Conservation (phyloP, 1,140 invertebrate species). For the Lepidurus arcticus region DNA sequence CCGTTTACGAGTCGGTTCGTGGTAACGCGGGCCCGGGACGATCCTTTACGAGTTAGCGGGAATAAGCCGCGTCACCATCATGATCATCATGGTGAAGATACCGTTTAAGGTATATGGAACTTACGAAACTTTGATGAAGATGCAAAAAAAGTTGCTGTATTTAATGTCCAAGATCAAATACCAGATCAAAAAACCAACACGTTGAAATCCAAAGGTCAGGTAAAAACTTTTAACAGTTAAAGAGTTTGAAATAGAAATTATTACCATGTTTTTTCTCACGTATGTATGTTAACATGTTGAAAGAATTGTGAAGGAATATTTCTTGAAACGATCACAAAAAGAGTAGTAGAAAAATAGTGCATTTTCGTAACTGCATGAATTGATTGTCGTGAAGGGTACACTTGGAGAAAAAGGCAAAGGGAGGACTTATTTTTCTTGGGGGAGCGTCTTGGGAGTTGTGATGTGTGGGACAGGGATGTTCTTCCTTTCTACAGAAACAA, state of each 20-base stretch:
- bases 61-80: background rate
- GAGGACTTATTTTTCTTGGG: background rate
- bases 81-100: background rate
- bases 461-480: background rate
- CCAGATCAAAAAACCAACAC: no score
- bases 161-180: background rate
- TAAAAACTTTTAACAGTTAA: conserved; percentile 12
- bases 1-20: background rate
- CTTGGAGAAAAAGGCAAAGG: background rate
- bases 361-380: conserved; percentile 19
- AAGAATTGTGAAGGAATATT: background rate
- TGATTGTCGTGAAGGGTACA: background rate
- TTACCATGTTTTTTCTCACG: background rate
- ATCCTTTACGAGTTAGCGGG: background rate
- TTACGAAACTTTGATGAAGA: background rate
- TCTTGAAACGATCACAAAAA: background rate
- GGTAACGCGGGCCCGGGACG: background rate
- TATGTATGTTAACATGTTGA: background rate
- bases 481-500: background rate
- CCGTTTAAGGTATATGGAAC: background rate
- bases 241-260: background rate
- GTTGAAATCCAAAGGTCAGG: background rate
- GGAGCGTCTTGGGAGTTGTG: background rate
- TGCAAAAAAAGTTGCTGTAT: background rate
- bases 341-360: conserved; percentile 17